Percentiles rank a stretch among this genome's conserved stretches.
Conservation (phyloP, 1,140 invertebrate genomes). For the Macrosteles quadrilineatus region DNA sequence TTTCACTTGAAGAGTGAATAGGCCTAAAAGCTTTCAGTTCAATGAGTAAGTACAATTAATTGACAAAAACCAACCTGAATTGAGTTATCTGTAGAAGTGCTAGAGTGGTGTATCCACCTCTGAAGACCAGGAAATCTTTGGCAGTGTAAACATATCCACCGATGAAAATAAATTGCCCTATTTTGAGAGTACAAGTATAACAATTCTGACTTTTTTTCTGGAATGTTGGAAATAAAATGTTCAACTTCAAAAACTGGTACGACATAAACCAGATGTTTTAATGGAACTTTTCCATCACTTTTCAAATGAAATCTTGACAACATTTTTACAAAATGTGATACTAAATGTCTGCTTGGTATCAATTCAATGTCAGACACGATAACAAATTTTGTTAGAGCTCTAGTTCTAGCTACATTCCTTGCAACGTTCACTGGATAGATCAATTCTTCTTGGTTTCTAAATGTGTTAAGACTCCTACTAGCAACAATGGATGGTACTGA, state of each 20-base stretch:
- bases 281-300: conserved; percentile 23
- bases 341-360: conserved; percentile 65
- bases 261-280: conserved; percentile 59
- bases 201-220: conserved; percentile 59
- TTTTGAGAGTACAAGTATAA: conserved; percentile 50
- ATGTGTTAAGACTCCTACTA: conserved; percentile 33
- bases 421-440: conserved; percentile 77
- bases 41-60: too few species aligned
- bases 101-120: conserved; percentile 58
- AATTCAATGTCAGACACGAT: conserved; percentile 78
- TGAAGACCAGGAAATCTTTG: conserved; percentile 75
- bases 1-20: too few species aligned
- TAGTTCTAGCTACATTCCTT: conserved; percentile 66
- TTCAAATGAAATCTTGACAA: conserved; percentile 47
- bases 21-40: too few species aligned
- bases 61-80: conserved; percentile 46
- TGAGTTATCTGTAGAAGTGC: conserved; percentile 42
- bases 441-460: conserved; percentile 44
- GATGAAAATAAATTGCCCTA: conserved; percentile 57
- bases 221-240: conserved; percentile 56
- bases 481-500: conserved; percentile 29
- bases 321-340: conserved; percentile 63
- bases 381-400: conserved; percentile 63
- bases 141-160: conserved; percentile 69
- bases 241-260: conserved; percentile 76